These are phyloP conservation scores for Pseudochirops corinnae DNA, from an alignment of 2,797 vertebrate species.

Conservation along the genomic window DNA sequence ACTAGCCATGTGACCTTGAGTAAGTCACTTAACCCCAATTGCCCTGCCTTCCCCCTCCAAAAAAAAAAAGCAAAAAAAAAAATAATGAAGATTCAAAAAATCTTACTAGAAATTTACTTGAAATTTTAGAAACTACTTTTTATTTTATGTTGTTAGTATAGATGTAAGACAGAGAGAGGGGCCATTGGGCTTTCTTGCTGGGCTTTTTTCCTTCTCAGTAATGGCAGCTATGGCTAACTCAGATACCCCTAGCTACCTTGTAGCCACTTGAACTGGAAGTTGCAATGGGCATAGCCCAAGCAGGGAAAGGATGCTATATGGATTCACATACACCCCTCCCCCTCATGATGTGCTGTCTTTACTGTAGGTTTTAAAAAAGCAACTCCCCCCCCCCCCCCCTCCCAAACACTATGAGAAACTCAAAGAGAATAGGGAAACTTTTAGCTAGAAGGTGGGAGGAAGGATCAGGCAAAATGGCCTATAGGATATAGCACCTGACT, in stretches of 20 bases:
- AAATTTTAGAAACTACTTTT: conserved; percentile 22
- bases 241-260: background rate
- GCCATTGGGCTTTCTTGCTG: background rate
- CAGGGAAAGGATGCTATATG: background rate
- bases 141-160: background rate
- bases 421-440: background rate
- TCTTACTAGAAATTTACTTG: conserved; percentile 42
- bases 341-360: background rate
- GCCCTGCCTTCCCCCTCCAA: too few species aligned
- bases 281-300: background rate
- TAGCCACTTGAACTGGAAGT: background rate
- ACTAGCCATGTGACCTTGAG: too few species aligned
- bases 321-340: background rate
- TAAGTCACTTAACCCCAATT: too few species aligned
- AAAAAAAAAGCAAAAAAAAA: background rate
- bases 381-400: background rate
- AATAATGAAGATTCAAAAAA: background rate
- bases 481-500: background rate
- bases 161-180: background rate
- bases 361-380: background rate
- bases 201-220: background rate
- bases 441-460: background rate
- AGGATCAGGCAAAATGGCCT: background rate
- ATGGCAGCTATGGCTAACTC: background rate
- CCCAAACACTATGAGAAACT: background rate